Conservation (phyloP, 1,140 invertebrate genomes). For the Zophobas morio region DNA sequence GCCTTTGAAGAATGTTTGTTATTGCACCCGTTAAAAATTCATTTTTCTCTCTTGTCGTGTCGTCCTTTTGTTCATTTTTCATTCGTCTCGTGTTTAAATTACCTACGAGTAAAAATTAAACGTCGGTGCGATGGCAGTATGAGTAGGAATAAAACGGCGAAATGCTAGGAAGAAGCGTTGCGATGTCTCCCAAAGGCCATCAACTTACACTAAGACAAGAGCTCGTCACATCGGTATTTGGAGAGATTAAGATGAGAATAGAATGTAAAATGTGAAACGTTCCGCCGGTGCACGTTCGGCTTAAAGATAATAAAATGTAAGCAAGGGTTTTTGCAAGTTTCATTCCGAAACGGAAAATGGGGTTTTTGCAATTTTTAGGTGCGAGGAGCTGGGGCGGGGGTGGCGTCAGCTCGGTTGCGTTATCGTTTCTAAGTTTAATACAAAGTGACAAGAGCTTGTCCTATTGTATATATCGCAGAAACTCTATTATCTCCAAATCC, state of each 20-base stretch:
- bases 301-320: neutral
- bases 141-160: slow-evolving; percentile 34
- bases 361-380: neutral
- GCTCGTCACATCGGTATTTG: slow-evolving; percentile 36
- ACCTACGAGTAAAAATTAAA: slow-evolving; percentile 36
- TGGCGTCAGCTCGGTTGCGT: neutral
- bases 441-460: slow-evolving; percentile 35
- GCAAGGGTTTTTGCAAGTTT: no score
- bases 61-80: slow-evolving; percentile 31
- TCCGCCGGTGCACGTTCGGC: neutral
- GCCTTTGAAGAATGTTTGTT: slow-evolving; percentile 13
- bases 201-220: slow-evolving; percentile 36
- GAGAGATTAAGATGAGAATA: slow-evolving; percentile 37
- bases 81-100: slow-evolving; percentile 27
- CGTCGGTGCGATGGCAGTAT: slow-evolving; percentile 28
- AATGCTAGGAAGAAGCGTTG: slow-evolving; percentile 22
- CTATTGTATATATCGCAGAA: slow-evolving; percentile 44
- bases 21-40: slow-evolving; percentile 35
- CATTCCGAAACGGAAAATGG: neutral
- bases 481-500: slow-evolving; percentile 49
- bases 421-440: slow-evolving; percentile 27
- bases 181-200: slow-evolving; percentile 18
- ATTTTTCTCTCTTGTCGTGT: slow-evolving; percentile 31
- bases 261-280: slow-evolving; percentile 10
- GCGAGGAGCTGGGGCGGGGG: neutral